A percentile compares a stretch with the other conserved stretches of the same genome.
Evolutionary conservation across 2,113 vertebrate species (phyloP).

Genomic region (Apteryx mantelli): DNA sequence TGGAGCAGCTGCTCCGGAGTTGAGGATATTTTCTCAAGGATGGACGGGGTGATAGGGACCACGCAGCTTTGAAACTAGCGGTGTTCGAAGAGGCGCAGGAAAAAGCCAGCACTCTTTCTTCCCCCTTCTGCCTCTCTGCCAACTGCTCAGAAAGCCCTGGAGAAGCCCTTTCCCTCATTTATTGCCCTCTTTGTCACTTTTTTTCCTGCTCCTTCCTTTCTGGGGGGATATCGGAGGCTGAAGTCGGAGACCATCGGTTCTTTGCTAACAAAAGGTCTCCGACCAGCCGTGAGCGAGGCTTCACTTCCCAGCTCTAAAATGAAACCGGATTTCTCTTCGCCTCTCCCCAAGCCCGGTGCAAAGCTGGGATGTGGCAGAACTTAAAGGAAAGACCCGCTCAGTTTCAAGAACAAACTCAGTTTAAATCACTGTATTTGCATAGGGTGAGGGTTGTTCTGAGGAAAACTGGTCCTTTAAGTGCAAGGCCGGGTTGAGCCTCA

Average conservation of each 20-base stretch:
- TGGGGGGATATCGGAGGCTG: neutral
- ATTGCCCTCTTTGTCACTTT: neutral
- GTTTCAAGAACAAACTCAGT: rapidly evolving
- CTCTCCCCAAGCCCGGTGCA: neutral
- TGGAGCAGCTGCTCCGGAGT: neutral
- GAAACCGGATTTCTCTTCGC: neutral
- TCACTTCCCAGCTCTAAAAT: neutral
- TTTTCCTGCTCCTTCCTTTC: neutral
- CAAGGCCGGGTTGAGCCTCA: neutral
- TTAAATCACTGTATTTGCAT: neutral
- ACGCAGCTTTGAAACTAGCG: neutral
- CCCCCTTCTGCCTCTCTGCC: neutral
- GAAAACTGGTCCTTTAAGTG: neutral
- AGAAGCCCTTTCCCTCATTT: neutral
- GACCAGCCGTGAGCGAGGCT: neutral
- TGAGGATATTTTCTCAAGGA: neutral
- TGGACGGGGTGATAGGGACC: neutral
- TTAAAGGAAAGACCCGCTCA: neutral
- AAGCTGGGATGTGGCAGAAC: neutral
- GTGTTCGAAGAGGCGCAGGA: neutral
- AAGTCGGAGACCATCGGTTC: rapidly evolving
- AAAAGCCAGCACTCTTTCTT: neutral
- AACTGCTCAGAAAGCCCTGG: neutral
- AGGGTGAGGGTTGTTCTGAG: too few relatives aligned
- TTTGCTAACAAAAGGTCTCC: neutral